Base-by-base conservation (phyloP, 1,140 invertebrate genomes). In the Augochlora pura region DNA sequence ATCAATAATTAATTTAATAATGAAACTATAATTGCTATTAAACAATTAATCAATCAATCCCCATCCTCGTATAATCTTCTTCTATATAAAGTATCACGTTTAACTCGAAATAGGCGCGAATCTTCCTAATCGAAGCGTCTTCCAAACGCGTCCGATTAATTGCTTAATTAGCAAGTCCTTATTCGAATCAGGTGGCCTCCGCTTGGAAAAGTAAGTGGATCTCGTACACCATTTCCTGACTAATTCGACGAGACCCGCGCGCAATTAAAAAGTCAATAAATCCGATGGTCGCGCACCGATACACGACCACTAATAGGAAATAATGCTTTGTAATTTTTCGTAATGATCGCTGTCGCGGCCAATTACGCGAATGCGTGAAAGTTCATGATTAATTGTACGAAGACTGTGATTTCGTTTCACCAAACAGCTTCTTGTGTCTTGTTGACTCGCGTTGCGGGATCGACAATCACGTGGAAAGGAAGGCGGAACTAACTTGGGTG, bases 321-420 rank as follows among this genome's bases (percentile, higher is more conserved):
- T 4, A 39, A 65, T n/a, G n/a, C 7, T 46, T 65, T 46, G 18
- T 23, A 23, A 73, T 49, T 49, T 23, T 59, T 54, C 21, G 4
- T 12, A 66, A 25, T 1, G 12, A 25, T 25, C 64, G 39, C 2
- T 32, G 64, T 76, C 52, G 10, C 38, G 21, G 3, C 1, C 42
- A 63, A 69, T 70, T 62, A 77, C 9, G 27, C 32, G 27, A 62
- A 60, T 59, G 38, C 57, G 66, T 49, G 75, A 77, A 70, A 77
- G 66, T 76, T 42, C 16, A 18, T 25, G 66, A 77, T 77, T 77
- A 77, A 77, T 69, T 62, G 25, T n/a, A 23, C n/a, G 49, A 7
- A 12, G 49, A 23, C 65, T 21, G 25, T 60, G 39, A 67, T 76
- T 76, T 60, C 49, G 64, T 62, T 69, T 77, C 65, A 25, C n/a